Conservation (phyloP, 2,888 invertebrate species). For the Scaptomyza tumidula region DNA sequence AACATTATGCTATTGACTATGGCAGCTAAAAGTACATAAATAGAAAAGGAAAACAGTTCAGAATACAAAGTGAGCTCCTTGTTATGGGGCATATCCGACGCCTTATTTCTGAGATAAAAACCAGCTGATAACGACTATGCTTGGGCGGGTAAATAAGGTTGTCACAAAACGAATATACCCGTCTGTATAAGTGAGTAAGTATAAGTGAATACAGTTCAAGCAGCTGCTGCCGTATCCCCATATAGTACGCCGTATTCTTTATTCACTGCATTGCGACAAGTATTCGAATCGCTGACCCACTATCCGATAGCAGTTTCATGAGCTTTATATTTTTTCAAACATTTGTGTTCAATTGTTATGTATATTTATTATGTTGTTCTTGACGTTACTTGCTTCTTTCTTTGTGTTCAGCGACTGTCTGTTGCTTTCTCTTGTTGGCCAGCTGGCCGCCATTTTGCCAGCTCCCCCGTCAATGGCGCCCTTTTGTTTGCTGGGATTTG, state of each 20-base stretch:
- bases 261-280: constrained; percentile 29
- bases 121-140: not conserved
- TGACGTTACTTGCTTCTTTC: constrained; percentile 33
- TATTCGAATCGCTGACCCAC: constrained; percentile 8
- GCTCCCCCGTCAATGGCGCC: constrained; percentile 58
- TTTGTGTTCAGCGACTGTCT: constrained; percentile 30
- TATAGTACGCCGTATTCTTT: not conserved
- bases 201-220: constrained; percentile 18
- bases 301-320: constrained; percentile 43
- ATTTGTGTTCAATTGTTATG: constrained; percentile 74
- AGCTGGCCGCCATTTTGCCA: constrained; percentile 40
- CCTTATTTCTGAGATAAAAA: not conserved
- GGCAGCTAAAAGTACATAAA: constrained; percentile 38
- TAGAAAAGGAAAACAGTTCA: constrained; percentile 29
- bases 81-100: not conserved
- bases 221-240: constrained; percentile 37
- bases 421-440: constrained; percentile 6
- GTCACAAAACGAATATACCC: too few relatives aligned
- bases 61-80: constrained; percentile 28
- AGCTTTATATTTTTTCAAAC: constrained; percentile 67
- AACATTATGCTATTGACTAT: constrained; percentile 37
- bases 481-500: constrained; percentile 60
- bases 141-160: not conserved
- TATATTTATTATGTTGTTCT: constrained; percentile 62
- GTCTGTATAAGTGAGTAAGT: not conserved